Evolutionary conservation across 2,888 invertebrate genomes (phyloP), one percentile per base, ranked within the genome.

Genomic region (Mechanitis messenoides): DNA sequence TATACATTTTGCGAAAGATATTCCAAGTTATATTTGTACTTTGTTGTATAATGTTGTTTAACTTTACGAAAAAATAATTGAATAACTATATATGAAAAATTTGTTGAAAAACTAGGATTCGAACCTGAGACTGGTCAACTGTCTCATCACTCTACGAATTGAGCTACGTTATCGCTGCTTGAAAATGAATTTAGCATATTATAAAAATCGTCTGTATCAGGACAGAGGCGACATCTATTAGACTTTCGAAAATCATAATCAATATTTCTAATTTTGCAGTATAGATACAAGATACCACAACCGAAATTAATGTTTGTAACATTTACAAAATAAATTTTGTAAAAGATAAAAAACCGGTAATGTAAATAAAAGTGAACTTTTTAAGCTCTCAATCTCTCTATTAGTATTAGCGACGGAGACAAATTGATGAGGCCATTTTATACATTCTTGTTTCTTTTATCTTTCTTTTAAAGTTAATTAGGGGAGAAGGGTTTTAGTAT

Each of bases 371-470:
- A 56, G 12, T 31, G 31, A 56, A 56, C 50, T 50, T 28, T 50
- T 50, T 50, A 56, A 45, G 56, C 20, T 12, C 12, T 12, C 12
- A 42, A 45, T 73, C 71, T 71, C 71, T 69, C 64, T 71, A 71
- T 72, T 74, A 74, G 73, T 71, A 72, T 67, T 59, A 56, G 62
- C 77, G 35, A 78, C 77, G 74, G 69, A 73, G 78, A 81, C 74
- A 79, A 78, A 81, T 81, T 68, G 77, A 68, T 71, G 65, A 74
- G 72, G 72, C 74, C 73, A 76, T 74, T 74, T 75, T 56, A 50
- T 50, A 50, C 3, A 50, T 9, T 31, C 50, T 50, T 50, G 50
- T 47, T n/a, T 46, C 47, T 47, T 47, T 47, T 47, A 47, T 47
- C 47, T 47, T 35, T 35, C 20, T 28, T 47, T n/a, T 28, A 7